Evolutionary conservation across 2,888 invertebrate genomes (phyloP).

Genomic region (Cephus sareptanus): DNA sequence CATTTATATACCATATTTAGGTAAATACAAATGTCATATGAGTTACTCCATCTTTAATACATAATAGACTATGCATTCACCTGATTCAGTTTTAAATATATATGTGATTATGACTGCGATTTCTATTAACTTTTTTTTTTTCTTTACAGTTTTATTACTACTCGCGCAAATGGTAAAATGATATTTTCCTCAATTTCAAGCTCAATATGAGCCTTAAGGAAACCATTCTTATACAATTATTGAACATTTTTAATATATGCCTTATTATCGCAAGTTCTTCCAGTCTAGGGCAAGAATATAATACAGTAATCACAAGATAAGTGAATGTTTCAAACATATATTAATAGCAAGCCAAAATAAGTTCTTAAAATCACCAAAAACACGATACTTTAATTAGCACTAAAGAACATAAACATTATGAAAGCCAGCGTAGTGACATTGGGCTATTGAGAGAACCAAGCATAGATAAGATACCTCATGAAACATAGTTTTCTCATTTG

Average conservation of each 20-base stretch:
- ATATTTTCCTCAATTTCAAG: background rate
- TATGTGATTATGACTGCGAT: background rate
- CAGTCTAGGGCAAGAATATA: background rate
- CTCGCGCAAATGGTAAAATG: background rate
- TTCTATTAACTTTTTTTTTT: background rate
- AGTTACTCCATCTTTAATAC: background rate
- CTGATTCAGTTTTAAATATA: background rate
- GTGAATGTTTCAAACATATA: background rate
- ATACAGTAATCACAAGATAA: background rate
- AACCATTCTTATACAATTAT: background rate
- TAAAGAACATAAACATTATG: background rate
- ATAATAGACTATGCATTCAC: background rate
- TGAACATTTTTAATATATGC: background rate
- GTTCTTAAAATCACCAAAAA: background rate
- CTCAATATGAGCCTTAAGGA: background rate
- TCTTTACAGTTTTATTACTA: background rate
- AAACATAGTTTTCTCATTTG: background rate
- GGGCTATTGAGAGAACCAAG: background rate
- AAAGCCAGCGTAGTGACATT: background rate
- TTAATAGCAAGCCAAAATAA: background rate
- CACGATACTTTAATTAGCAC: background rate
- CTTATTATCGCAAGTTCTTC: background rate
- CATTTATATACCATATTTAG: background rate
- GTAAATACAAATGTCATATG: background rate
- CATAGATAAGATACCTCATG: background rate